These are phyloP conservation scores for Cettia cetti DNA, from an alignment of 2,113 vertebrate species.

Conservation along the genomic window DNA sequence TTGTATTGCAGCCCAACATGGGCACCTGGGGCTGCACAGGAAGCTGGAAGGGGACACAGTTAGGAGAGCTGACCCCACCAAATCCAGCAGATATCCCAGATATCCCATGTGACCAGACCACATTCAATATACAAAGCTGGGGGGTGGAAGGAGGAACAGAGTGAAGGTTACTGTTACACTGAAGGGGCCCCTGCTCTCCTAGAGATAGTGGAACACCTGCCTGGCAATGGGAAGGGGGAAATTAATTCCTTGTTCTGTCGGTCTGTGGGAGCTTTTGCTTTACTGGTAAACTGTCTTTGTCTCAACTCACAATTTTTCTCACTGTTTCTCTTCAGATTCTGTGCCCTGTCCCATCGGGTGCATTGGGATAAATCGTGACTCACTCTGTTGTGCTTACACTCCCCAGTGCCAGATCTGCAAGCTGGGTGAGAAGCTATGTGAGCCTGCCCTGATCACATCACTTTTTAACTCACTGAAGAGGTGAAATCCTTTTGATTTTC, in stretches of 20 bases:
- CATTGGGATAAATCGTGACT: background rate
- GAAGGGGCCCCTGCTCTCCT: background rate
- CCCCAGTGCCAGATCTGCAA: background rate
- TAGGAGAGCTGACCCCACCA: background rate
- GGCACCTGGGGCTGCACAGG: background rate
- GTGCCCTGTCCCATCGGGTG: background rate
- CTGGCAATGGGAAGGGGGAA: background rate
- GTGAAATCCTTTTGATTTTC: background rate
- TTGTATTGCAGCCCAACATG: accelerated
- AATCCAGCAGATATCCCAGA: background rate
- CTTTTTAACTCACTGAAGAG: background rate
- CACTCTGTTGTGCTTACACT: background rate
- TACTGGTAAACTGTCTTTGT: background rate
- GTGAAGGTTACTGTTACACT: accelerated
- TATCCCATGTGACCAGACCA: background rate
- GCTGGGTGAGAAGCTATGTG: background rate
- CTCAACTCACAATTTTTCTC: background rate
- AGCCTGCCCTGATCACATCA: background rate
- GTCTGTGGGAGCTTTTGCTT: background rate
- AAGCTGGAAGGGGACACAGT: background rate
- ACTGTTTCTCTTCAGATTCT: background rate
- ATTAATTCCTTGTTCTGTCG: background rate
- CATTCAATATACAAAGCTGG: background rate
- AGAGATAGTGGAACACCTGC: background rate
- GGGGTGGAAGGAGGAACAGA: background rate